These are phyloP conservation scores for Spilosoma lubricipeda DNA, from an alignment of 2,888 invertebrate species.

Conservation along the genomic window DNA sequence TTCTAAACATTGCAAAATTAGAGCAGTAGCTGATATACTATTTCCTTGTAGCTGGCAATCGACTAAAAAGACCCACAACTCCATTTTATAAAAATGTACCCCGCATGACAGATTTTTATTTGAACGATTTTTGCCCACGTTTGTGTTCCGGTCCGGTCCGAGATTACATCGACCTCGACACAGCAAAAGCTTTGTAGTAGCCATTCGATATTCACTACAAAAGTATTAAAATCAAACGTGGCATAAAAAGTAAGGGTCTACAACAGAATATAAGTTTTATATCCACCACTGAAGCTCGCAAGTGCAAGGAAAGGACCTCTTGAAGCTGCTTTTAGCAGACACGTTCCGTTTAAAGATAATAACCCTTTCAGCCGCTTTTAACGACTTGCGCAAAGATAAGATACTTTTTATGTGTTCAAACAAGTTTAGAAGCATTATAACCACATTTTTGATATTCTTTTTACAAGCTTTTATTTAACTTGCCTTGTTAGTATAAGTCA, in stretches of 20 bases:
- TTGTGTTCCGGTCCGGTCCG: conserved; percentile 6
- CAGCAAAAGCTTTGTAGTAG: conserved; percentile 8
- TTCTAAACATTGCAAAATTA: background rate
- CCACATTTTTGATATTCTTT: conserved; percentile 11
- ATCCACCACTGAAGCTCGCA: conserved; percentile 8
- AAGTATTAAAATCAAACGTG: conserved; percentile 16
- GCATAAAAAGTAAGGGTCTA: conserved; percentile 9
- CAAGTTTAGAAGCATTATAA: conserved; percentile 9
- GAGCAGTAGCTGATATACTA: background rate
- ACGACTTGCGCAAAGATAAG: conserved; percentile 20
- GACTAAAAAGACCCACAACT: background rate
- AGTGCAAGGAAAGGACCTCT: conserved; percentile 11
- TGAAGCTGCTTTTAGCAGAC: conserved; percentile 20
- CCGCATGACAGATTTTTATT: conserved; percentile 4
- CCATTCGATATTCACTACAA: conserved; percentile 9
- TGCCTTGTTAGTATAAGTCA: background rate
- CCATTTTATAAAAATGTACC: background rate
- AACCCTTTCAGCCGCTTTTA: conserved; percentile 23
- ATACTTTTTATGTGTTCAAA: conserved; percentile 17
- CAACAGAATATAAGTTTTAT: conserved; percentile 17
- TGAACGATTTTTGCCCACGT: background rate
- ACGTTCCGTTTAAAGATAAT: conserved; percentile 24
- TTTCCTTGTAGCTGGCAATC: background rate
- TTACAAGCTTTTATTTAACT: background rate
- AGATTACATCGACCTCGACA: conserved; percentile 14